Evolutionary conservation across 1,140 invertebrate genomes (phyloP), one percentile per base, ranked within the genome.

Genomic region (Cyclina sinensis): DNA sequence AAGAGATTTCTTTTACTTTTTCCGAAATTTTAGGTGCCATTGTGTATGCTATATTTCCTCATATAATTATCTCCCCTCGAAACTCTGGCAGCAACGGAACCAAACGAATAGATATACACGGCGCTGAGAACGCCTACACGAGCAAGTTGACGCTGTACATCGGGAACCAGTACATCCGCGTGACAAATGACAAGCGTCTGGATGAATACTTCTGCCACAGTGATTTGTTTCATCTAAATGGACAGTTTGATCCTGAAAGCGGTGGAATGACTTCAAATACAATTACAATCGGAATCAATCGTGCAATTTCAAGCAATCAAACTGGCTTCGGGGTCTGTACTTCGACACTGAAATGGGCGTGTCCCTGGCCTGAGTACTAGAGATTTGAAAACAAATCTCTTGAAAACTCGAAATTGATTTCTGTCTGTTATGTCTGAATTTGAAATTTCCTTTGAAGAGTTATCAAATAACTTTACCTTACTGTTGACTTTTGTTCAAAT

Each of bases 241-340:
- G 57, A 62, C 57, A 62, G 57, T 4, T 62, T 27, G 24, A 27
- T 27, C 57, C 57, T 4, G 24, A 27, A 24, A 62, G 24, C n/a
- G 57, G 57, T 24, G 57, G 57, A 27, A 62, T 62, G 57, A 27
- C 57, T 24, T n/a, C 57, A 32, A 76, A 76, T 30, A 32, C 30
- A 76, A 46, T 76, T 11, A 43, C 24, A 7, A 76, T 76, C 39
- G 37, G 73, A 46, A 39, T 76, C 24, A 76, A 76, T 76, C 18
- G 37, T 5, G 11, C 0, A 12, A 46, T 24, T 76, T 24, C 39
- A 43, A 18, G 12, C n/a, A n/a, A 62, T 27, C 5, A 62, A 3
- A 5, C 1, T 7, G 27, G 24, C n/a, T 62, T 62, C 27, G 57
- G 57, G n/a, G 57, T 62, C 7, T 62, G 57, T 27, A 7, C 57